Conservation (phyloP, 2,113 vertebrate species). For the Zootoca vivipara region DNA sequence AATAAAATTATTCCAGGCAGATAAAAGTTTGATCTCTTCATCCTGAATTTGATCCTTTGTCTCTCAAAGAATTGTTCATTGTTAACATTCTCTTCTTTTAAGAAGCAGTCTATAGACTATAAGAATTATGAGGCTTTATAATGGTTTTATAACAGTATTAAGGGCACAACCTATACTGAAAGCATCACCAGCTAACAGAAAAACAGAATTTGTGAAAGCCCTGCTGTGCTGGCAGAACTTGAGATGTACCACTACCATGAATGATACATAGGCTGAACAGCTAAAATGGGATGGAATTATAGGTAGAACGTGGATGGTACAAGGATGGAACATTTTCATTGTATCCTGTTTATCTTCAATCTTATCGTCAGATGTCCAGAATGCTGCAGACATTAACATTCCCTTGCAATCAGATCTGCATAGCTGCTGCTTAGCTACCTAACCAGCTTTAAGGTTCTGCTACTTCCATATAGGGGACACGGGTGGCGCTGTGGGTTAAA, state of each 20-base stretch:
- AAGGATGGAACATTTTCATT: background rate
- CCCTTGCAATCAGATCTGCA: no score
- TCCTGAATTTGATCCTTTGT: no score
- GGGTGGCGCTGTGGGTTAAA: no score
- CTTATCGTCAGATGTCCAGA: background rate
- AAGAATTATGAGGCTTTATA: background rate
- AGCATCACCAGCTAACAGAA: no score
- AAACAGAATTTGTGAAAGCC: background rate
- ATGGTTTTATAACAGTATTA: background rate
- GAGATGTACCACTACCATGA: background rate
- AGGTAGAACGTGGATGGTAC: background rate
- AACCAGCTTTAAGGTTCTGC: no score
- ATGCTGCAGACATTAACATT: no score
- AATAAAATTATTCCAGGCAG: background rate
- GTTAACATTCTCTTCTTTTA: background rate
- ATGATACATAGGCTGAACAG: background rate
- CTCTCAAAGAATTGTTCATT: background rate
- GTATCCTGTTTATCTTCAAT: background rate
- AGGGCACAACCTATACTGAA: background rate
- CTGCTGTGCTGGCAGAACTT: background rate
- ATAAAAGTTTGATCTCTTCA: background rate
- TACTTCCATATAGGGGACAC: no score
- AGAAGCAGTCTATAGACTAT: background rate
- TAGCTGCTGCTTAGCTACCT: no score
- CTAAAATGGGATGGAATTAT: background rate